Percentiles rank a stretch among this genome's conserved stretches.
phyloP scores from a whole-genome alignment of 2,113 vertebrate genomes.

The Gymnogyps californianus region DNA sequence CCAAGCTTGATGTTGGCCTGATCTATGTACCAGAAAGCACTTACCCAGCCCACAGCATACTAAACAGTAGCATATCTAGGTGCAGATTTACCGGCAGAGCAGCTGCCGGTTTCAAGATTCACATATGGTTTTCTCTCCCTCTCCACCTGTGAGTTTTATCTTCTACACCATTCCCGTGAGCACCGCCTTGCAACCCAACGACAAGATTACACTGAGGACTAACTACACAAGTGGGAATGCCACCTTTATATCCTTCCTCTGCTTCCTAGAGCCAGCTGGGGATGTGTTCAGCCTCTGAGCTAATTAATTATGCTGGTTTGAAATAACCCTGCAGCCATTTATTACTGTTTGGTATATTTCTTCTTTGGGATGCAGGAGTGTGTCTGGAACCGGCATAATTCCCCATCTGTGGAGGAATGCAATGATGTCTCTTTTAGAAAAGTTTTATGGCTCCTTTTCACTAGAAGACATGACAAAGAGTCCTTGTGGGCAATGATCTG shows the following conservation, averaged over 20 bases:
- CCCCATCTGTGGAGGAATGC: not conserved
- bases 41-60: not conserved
- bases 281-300: not conserved
- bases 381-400: not conserved
- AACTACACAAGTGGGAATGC: not conserved
- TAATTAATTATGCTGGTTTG: constrained; percentile 19
- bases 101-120: not conserved
- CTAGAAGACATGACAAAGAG: not conserved
- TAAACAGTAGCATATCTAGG: not conserved
- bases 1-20: not conserved
- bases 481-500: not conserved
- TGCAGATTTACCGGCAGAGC: not conserved
- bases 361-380: not conserved
- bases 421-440: not conserved
- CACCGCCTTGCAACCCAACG: not conserved
- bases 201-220: not conserved
- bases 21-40: not conserved
- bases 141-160: not conserved
- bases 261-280: not conserved
- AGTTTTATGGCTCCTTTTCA: not conserved
- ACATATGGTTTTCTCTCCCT: not conserved
- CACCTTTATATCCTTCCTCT: not conserved
- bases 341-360: not conserved
- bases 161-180: not conserved
- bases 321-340: constrained; percentile 9